Evolutionary conservation across 2,888 invertebrate species (phyloP).

Genomic region (Desoria tigrina): DNA sequence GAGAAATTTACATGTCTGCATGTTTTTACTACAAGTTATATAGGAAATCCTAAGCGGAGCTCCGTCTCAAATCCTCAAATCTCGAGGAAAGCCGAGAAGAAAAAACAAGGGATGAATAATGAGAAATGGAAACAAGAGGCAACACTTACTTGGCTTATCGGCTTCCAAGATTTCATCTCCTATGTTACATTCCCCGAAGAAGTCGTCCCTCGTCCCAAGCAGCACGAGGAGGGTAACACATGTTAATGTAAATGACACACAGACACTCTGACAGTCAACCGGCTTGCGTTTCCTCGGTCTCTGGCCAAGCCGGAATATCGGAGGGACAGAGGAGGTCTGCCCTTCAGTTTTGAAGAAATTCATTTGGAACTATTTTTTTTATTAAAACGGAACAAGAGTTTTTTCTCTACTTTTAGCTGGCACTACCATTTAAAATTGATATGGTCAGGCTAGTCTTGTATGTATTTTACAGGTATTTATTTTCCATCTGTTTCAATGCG

Average conservation of each 20-base stretch:
- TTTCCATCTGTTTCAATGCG: too few relatives aligned
- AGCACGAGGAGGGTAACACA: conserved; percentile 42
- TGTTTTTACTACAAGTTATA: not conserved
- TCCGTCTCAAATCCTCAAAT: too few relatives aligned
- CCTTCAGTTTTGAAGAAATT: too few relatives aligned
- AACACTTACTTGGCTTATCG: conserved; percentile 51
- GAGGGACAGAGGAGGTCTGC: too few relatives aligned
- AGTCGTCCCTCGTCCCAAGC: conserved; percentile 41
- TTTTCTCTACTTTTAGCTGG: too few relatives aligned
- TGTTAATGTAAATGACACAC: conserved; percentile 43
- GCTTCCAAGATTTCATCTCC: conserved; percentile 50
- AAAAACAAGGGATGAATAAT: conserved; percentile 14
- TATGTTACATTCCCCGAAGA: conserved; percentile 44
- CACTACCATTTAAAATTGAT: too few relatives aligned
- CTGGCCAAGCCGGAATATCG: too few relatives aligned
- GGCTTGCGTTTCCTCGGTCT: too few relatives aligned
- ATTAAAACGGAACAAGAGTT: too few relatives aligned
- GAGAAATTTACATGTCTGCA: conserved; percentile 7
- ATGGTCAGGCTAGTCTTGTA: too few relatives aligned
- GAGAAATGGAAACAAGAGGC: conserved; percentile 4
- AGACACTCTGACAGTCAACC: not conserved
- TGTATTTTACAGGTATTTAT: too few relatives aligned
- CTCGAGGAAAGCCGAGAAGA: not conserved
- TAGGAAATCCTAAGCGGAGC: not conserved
- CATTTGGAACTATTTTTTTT: too few relatives aligned